These are phyloP conservation scores for Arctopsyche grandis DNA, from an alignment of 1,140 invertebrate genomes.

Conservation along the genomic window DNA sequence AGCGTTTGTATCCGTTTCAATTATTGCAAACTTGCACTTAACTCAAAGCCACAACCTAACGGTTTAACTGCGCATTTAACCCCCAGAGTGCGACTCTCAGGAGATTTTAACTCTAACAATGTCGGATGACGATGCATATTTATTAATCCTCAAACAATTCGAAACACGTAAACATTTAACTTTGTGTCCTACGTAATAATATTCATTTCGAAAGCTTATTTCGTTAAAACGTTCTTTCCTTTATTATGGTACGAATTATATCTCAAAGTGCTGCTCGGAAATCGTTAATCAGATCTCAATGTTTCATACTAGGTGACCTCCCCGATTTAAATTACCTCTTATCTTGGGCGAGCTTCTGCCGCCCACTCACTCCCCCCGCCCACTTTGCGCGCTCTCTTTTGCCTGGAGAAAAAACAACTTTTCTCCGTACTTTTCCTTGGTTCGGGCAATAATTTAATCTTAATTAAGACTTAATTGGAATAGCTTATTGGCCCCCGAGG, in stretches of 20 bases:
- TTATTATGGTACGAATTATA: not conserved
- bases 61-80: no score
- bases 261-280: not conserved
- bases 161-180: not conserved
- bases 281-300: slow-evolving; percentile 36
- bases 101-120: no score
- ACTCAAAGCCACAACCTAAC: no score
- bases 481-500: slow-evolving; percentile 44
- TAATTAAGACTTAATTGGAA: slow-evolving; percentile 48
- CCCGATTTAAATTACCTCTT: slow-evolving; percentile 39
- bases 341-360: not conserved
- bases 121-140: no score
- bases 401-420: slow-evolving; percentile 31
- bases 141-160: not conserved
- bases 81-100: no score
- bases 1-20: not conserved
- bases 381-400: not conserved
- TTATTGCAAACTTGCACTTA: not conserved
- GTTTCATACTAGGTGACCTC: slow-evolving; percentile 37
- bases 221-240: not conserved
- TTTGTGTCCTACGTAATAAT: no score
- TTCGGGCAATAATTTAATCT: slow-evolving; percentile 47
- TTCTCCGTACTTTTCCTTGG: slow-evolving; percentile 12
- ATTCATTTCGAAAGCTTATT: no score
- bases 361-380: not conserved